These are phyloP conservation scores for Conomelus anceps DNA, from an alignment of 2,888 invertebrate genomes.

Conservation along the genomic window DNA sequence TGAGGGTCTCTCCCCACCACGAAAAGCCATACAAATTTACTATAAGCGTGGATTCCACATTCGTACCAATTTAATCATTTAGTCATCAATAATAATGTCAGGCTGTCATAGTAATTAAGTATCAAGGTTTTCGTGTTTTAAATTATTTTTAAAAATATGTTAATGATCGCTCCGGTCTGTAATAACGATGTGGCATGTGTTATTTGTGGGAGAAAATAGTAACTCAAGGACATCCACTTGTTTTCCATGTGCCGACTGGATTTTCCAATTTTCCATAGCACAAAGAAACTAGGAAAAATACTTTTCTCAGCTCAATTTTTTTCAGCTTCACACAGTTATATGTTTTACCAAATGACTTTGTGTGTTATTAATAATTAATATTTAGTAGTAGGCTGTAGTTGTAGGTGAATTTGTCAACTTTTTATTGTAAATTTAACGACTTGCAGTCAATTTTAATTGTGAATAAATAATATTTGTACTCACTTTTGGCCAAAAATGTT, in stretches of 20 bases:
- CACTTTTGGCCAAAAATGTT: too few species aligned
- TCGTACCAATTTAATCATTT: not conserved
- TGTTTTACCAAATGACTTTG: not conserved
- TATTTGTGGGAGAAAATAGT: not conserved
- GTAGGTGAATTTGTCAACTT: too few species aligned
- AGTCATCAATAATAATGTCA: not conserved
- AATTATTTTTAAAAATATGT: not conserved
- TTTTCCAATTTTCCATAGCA: not conserved
- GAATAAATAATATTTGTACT: too few species aligned
- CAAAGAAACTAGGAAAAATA: not conserved
- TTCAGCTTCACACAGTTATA: not conserved
- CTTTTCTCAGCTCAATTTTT: not conserved
- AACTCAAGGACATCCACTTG: not conserved
- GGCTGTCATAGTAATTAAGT: not conserved
- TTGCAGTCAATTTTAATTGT: too few species aligned
- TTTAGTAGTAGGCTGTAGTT: too few species aligned
- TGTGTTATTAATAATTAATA: not conserved
- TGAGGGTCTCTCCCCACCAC: too few species aligned
- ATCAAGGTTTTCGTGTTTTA: not conserved
- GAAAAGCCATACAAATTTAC: too few species aligned
- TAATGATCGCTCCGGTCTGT: not conserved
- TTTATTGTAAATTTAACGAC: too few species aligned
- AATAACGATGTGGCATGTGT: not conserved
- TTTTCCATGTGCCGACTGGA: not conserved
- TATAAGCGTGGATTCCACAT: too few species aligned